phyloP scores from a whole-genome alignment of 2,113 vertebrate genomes.

The Polypterus bichir region DNA sequence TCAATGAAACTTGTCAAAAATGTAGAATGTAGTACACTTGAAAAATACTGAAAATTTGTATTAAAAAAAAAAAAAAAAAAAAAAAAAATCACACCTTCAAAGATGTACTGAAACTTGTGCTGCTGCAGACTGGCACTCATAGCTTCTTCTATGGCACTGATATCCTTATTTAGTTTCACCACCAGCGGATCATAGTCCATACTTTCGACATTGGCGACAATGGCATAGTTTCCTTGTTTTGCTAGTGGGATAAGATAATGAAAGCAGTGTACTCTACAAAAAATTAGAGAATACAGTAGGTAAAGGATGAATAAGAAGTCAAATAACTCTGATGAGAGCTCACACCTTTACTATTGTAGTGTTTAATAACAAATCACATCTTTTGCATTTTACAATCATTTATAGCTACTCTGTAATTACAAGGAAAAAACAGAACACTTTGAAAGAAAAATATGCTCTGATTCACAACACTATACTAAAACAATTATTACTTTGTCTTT shows the following conservation, averaged over 20 bases:
- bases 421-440: too few relatives aligned
- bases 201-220: slow-evolving; percentile 93
- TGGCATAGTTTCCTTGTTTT: slow-evolving; percentile 94
- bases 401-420: too few relatives aligned
- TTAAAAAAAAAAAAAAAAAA: neutral
- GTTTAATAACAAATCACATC: too few relatives aligned
- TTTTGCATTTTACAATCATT: too few relatives aligned
- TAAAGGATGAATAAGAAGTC: slow-evolving; percentile 11
- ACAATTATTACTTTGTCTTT: too few relatives aligned
- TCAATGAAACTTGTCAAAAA: slow-evolving; percentile 2
- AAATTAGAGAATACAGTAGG: neutral
- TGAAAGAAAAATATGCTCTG: too few relatives aligned
- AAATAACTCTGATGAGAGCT: slow-evolving; percentile 9
- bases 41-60: neutral
- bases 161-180: slow-evolving; percentile 93
- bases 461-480: too few relatives aligned
- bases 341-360: too few relatives aligned
- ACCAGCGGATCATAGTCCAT: slow-evolving; percentile 97
- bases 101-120: slow-evolving; percentile 98
- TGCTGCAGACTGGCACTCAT: slow-evolving; percentile 90
- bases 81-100: slow-evolving; percentile 64
- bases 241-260: slow-evolving; percentile 91
- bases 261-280: slow-evolving; percentile 84
- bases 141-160: slow-evolving; percentile 87
- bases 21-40: neutral